Evolutionary conservation across 2,797 vertebrate species (phyloP).

Genomic region (Tamandua tetradactyla): DNA sequence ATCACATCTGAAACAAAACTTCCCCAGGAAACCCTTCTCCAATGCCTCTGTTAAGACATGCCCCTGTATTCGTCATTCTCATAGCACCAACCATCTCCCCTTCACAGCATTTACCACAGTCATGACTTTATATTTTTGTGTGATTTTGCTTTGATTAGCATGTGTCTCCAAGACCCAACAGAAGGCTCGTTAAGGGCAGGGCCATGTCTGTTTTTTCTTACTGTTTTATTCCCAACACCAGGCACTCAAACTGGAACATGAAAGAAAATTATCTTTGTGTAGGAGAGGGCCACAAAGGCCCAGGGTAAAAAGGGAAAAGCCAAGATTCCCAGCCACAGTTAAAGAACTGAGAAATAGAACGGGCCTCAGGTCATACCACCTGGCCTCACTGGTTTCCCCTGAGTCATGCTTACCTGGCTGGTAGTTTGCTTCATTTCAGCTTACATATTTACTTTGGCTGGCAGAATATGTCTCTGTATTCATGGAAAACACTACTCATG

Average conservation of each 20-base stretch:
- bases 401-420: not conserved
- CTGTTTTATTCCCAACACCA: not conserved
- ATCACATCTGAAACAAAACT: not conserved
- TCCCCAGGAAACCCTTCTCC: not conserved
- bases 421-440: not conserved
- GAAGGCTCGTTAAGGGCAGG: not conserved
- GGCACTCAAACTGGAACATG: not conserved
- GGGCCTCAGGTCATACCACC: not conserved
- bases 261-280: not conserved
- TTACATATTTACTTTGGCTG: not conserved
- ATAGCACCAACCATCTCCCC: not conserved
- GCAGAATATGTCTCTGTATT: not conserved
- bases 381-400: not conserved
- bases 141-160: not conserved
- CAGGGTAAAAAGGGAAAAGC: not conserved
- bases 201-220: not conserved
- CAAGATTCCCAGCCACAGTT: not conserved
- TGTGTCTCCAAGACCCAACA: not conserved
- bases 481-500: not conserved
- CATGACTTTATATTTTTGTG: not conserved
- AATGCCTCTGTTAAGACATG: not conserved
- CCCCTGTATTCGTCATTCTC: not conserved
- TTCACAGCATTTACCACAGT: not conserved
- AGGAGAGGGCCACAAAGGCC: not conserved
- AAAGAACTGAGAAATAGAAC: not conserved